Conservation (phyloP, 1,140 invertebrate genomes). For the Aradophagus sp. region DNA sequence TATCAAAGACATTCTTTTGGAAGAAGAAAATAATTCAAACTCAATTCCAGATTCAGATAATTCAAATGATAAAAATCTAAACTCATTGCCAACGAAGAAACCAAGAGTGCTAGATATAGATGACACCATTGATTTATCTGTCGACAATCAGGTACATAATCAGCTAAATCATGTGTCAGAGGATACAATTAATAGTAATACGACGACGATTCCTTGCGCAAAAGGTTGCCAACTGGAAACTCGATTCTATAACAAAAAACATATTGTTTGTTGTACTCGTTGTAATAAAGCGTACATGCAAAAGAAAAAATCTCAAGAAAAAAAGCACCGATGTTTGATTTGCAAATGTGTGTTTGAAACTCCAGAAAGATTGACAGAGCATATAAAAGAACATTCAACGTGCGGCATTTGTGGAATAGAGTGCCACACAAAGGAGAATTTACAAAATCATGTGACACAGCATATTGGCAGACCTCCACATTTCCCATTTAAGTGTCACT, state of each 20-base stretch:
- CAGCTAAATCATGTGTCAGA: too few relatives aligned
- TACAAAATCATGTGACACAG: constrained; percentile 59
- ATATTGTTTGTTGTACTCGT: constrained; percentile 25
- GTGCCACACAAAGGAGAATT: constrained; percentile 53
- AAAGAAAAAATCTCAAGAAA: constrained; percentile 11
- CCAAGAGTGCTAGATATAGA: neutral
- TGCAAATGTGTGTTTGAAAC: constrained; percentile 43
- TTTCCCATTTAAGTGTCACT: constrained; percentile 64
- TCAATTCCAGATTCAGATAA: constrained; percentile 3
- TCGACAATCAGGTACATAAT: too few relatives aligned
- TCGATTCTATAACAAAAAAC: constrained; percentile 20
- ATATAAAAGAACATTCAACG: constrained; percentile 61
- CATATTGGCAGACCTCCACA: constrained; percentile 61
- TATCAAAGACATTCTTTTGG: neutral
- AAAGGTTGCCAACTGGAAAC: constrained; percentile 37
- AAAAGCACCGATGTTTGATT: constrained; percentile 50
- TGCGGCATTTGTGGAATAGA: constrained; percentile 64
- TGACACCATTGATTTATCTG: neutral
- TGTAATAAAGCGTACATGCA: constrained; percentile 33
- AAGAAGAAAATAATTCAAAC: constrained; percentile 1
- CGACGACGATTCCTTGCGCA: constrained; percentile 3
- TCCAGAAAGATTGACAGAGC: constrained; percentile 46
- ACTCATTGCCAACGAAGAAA: neutral
- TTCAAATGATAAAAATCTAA: neutral
- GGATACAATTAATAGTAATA: too few relatives aligned